Conservation (phyloP, 2,113 vertebrate genomes). For the Atractosteus spatula region DNA sequence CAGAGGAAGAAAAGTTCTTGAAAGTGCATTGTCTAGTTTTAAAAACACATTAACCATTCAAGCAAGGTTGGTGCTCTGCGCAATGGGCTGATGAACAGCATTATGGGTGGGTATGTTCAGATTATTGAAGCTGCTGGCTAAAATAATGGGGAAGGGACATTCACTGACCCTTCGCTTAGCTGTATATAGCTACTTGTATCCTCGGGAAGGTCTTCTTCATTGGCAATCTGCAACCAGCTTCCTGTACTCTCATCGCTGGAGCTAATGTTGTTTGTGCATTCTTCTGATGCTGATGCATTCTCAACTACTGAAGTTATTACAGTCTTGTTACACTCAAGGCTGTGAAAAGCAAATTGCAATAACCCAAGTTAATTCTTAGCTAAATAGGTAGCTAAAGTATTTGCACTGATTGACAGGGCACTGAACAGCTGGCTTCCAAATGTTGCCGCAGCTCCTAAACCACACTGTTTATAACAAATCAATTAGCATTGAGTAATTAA, state of each 20-base stretch:
- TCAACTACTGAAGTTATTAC: slow-evolving; percentile 43
- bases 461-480: too few species aligned
- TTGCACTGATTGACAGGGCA: background rate
- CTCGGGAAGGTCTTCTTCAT: slow-evolving; percentile 86
- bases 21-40: background rate
- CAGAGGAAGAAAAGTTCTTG: background rate
- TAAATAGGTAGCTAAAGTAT: background rate
- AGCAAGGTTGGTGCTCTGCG: slow-evolving; percentile 18
- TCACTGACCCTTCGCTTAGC: slow-evolving; percentile 86
- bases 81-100: slow-evolving; percentile 28
- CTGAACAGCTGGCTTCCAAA: too few species aligned
- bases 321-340: slow-evolving; percentile 60
- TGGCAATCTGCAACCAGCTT: slow-evolving; percentile 91
- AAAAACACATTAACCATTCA: background rate
- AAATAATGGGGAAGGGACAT: slow-evolving; percentile 5
- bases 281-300: slow-evolving; percentile 64
- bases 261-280: slow-evolving; percentile 73
- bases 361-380: slow-evolving; percentile 3
- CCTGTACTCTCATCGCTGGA: slow-evolving; percentile 93
- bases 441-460: too few species aligned
- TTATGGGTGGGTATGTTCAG: slow-evolving; percentile 13
- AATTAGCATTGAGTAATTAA: too few species aligned
- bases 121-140: slow-evolving; percentile 9
- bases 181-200: slow-evolving; percentile 94
- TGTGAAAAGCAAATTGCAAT: slow-evolving; percentile 57